Evolutionary conservation across 1,140 invertebrate genomes (phyloP), one percentile per base, ranked within the genome.

Genomic region (Lordiphosa mommai): DNA sequence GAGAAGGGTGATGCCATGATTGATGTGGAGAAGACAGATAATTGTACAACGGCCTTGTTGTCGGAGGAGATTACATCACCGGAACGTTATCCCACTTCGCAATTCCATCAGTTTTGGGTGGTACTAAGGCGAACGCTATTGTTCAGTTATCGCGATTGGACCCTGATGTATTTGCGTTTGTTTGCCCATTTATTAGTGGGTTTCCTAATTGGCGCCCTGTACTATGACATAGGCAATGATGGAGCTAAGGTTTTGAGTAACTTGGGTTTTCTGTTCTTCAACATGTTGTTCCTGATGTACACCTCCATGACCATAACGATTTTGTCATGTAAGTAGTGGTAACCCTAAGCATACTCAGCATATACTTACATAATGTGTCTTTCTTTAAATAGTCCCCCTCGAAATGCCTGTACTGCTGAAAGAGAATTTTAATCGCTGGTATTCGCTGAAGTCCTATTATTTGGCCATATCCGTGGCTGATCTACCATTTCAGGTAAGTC

Each of bases 301-400:
- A 98, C 97, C 1, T 97, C 97, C 0, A 97, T 99, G 94, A 99
- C 98, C 87, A 97, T 98, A 55, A 99, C 97, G 5, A 97, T 99
- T 86, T 92, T 99, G 55, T 98, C 97, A 69, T 99, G 96, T 97
- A 90, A 95, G 93, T 47, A 4, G 17, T 4, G 0, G 1, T 0
- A 1, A 4, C 23, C 17, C 0, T 5, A n/a, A n/a, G n/a, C n/a
- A n/a, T n/a, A n/a, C n/a, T n/a, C n/a, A n/a, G n/a, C n/a, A 7
- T 20, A 47, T 23, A 16, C 13, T 49, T 29, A 9, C 9, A 23
- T 41, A 30, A 3, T 34, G 16, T 53, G 20, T 14, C 1, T 40
- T 67, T 46, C 69, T 85, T 56, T 61, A 89, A 91, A 90, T 89
- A 97, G 96, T 99, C 90, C 97, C 97, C 0, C 90, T 98, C 59